These are phyloP conservation scores for Molothrus aeneus DNA, from an alignment of 2,797 vertebrate genomes.

Conservation along the genomic window DNA sequence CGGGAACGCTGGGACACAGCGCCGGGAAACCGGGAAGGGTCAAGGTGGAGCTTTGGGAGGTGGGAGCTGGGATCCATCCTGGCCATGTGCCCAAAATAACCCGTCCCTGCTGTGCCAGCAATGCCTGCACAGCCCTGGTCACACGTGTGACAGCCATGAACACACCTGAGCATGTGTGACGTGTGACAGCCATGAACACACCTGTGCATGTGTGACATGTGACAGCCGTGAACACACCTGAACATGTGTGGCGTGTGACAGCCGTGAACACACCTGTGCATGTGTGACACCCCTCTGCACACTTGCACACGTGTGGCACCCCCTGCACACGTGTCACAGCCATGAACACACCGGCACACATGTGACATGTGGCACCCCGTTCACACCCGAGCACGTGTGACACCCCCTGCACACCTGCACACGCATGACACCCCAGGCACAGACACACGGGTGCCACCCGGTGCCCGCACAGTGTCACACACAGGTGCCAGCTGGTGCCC, in stretches of 20 bases:
- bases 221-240: rapidly evolving
- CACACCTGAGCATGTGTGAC: too few species aligned
- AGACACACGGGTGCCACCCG: not conserved
- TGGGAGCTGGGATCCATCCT: not conserved
- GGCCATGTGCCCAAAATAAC: not conserved
- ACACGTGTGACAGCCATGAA: not conserved
- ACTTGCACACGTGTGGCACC: rapidly evolving
- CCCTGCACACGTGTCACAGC: too few species aligned
- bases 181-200: too few species aligned
- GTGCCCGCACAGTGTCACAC: rapidly evolving
- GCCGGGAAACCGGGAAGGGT: not conserved
- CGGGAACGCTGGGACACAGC: not conserved
- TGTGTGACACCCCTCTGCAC: not conserved
- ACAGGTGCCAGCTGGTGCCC: not conserved
- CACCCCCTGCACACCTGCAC: rapidly evolving
- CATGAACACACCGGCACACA: too few species aligned
- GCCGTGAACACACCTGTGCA: too few species aligned
- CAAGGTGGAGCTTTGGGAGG: not conserved
- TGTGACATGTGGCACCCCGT: not conserved
- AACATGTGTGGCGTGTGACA: too few species aligned
- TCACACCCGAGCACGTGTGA: too few species aligned
- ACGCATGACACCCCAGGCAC: rapidly evolving
- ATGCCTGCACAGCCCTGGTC: not conserved
- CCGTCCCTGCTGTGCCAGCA: not conserved
- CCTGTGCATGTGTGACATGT: too few species aligned